Conservation (phyloP, 1,140 invertebrate genomes). For the Drosophila takahashii region DNA sequence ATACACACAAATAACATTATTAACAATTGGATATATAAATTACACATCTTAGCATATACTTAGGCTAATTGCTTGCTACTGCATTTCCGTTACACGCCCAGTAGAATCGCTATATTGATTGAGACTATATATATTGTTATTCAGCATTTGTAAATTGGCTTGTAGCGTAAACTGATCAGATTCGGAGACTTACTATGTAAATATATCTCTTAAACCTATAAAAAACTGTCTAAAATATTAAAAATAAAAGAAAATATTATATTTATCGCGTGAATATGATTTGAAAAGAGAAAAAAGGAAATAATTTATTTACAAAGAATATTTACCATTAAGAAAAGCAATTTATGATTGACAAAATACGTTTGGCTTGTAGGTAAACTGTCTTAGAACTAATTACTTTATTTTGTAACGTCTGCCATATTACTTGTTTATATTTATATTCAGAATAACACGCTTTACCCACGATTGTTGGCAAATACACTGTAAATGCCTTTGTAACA, state of each 20-base stretch:
- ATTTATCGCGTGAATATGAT: neutral
- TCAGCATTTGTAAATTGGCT: slow-evolving; percentile 34
- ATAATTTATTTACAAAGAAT: neutral
- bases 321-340: neutral
- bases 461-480: slow-evolving; percentile 34
- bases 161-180: slow-evolving; percentile 6
- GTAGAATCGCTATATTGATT: slow-evolving; percentile 7
- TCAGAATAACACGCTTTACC: slow-evolving; percentile 76
- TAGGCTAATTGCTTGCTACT: slow-evolving; percentile 21
- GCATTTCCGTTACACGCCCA: neutral
- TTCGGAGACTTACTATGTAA: neutral
- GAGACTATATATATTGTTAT: slow-evolving; percentile 21
- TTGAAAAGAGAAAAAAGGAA: neutral
- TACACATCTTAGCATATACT: slow-evolving; percentile 31
- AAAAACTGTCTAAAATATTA: neutral
- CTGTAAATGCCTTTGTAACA: slow-evolving; percentile 24
- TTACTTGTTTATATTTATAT: slow-evolving; percentile 38
- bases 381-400: slow-evolving; percentile 7
- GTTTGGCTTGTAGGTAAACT: neutral
- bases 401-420: neutral
- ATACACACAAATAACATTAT: slow-evolving; percentile 25
- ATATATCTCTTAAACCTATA: neutral
- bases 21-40: slow-evolving; percentile 36
- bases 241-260: neutral
- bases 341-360: neutral